Evolutionary conservation across 2,113 vertebrate genomes (phyloP).

Genomic region (Collichthys lucidus): DNA sequence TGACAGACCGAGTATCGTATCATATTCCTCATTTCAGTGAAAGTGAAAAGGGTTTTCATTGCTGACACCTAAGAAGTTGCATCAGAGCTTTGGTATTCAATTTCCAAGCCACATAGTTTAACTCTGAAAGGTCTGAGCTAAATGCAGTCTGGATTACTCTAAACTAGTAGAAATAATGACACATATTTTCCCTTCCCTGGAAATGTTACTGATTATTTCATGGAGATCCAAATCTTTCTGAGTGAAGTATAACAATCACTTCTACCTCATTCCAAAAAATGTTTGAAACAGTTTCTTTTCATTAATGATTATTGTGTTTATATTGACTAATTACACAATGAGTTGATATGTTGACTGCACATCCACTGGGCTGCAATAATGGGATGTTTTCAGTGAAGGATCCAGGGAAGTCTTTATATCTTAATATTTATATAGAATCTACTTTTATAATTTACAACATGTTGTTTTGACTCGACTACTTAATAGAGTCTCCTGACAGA

Average conservation of each 20-base stretch:
- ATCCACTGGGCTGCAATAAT: neutral
- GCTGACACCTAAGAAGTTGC: conserved; percentile 3
- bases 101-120: neutral
- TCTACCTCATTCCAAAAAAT: neutral
- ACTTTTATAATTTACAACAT: conserved; percentile 5
- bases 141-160: neutral
- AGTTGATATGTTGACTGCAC: conserved; percentile 3
- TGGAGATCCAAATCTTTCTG: neutral
- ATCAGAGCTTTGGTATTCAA: conserved; percentile 10
- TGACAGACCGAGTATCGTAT: conserved; percentile 5
- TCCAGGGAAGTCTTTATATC: neutral
- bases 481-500: neutral
- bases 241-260: neutral
- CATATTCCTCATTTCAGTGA: neutral
- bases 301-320: conserved; percentile 10
- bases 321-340: neutral
- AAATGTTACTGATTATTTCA: conserved; percentile 4
- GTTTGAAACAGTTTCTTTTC: conserved; percentile 1
- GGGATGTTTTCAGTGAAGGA: neutral
- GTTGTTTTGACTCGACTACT: conserved; percentile 8
- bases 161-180: neutral
- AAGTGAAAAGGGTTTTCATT: conserved; percentile 16
- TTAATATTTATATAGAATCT: neutral
- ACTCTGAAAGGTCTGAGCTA: neutral
- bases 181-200: too few relatives aligned